Conservation (phyloP, 2,888 invertebrate genomes). For the Spilarctia lutea region DNA sequence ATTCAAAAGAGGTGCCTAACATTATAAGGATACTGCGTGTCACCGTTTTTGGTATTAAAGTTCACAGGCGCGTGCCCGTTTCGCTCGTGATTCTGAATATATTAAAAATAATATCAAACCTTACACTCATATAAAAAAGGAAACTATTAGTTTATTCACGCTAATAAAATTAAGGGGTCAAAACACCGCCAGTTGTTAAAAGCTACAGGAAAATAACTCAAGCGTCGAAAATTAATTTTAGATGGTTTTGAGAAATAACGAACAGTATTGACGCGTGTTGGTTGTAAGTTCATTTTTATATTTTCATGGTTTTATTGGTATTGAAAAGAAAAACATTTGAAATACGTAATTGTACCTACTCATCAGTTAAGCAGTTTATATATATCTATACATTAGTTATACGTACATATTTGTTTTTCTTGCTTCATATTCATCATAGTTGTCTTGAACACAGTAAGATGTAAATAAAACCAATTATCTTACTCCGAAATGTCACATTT, state of each 20-base stretch:
- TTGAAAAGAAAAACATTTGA: not conserved
- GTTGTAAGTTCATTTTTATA: slow-evolving; percentile 8
- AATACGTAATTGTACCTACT: not conserved
- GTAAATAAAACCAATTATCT: not conserved
- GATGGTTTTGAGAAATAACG: slow-evolving; percentile 47
- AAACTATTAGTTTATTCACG: slow-evolving; percentile 51
- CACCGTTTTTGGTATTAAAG: slow-evolving; percentile 49
- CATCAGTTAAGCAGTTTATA: not conserved
- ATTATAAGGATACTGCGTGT: slow-evolving; percentile 15
- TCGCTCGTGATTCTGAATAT: slow-evolving; percentile 54
- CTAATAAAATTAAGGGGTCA: slow-evolving; percentile 52
- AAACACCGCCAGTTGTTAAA: slow-evolving; percentile 49
- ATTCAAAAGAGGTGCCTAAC: slow-evolving; percentile 46
- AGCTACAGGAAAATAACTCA: slow-evolving; percentile 48
- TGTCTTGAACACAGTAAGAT: not conserved
- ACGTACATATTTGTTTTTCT: no score
- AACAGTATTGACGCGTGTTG: slow-evolving; percentile 45
- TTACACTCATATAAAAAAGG: slow-evolving; percentile 39
- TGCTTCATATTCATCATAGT: no score
- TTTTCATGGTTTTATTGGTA: slow-evolving; percentile 11
- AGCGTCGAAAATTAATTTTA: slow-evolving; percentile 55
- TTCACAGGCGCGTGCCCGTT: slow-evolving; percentile 65
- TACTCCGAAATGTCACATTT: slow-evolving; percentile 20
- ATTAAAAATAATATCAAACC: slow-evolving; percentile 40
- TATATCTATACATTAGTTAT: not conserved